phyloP scores from a whole-genome alignment of 2,797 vertebrate species.

The Prunella strophiata region DNA sequence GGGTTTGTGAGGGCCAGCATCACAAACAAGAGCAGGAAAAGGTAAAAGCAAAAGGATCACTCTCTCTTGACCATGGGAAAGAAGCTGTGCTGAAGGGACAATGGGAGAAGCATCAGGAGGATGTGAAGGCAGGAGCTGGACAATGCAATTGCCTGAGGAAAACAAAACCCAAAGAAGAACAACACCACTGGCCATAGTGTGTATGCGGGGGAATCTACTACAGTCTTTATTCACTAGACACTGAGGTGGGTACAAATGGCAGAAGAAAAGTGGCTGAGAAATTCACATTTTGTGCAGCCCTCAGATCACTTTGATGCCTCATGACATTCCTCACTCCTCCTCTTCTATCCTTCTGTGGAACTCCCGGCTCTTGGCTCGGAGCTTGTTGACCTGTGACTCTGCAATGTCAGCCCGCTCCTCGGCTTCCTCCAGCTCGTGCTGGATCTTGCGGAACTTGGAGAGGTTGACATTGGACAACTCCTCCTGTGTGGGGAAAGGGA shows the following conservation, averaged over 20 bases:
- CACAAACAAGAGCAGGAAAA: not conserved
- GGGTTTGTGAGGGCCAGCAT: not conserved
- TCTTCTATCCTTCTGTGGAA: not conserved
- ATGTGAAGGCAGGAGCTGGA: not conserved
- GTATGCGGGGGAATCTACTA: not conserved
- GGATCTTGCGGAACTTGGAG: constrained; percentile 79
- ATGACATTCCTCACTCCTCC: not conserved
- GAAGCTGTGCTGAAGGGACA: not conserved
- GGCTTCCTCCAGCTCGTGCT: constrained; percentile 87
- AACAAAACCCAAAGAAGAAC: not conserved
- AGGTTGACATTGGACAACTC: constrained; percentile 83
- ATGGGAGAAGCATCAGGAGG: not conserved
- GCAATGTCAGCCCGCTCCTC: constrained; percentile 70
- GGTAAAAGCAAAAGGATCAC: not conserved
- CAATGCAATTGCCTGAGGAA: not conserved
- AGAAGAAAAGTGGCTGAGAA: not conserved
- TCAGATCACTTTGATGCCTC: not conserved
- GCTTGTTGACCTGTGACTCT: constrained; percentile 3
- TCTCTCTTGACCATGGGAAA: not conserved
- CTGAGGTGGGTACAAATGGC: not conserved
- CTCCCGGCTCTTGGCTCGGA: not conserved
- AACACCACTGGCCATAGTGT: not conserved
- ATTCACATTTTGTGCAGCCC: constrained; percentile 9
- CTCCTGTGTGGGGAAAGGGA: not conserved
- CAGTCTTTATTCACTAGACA: constrained; percentile 6